Evolutionary conservation across 2,888 invertebrate species (phyloP).

Genomic region (Patella ulyssiponensis): DNA sequence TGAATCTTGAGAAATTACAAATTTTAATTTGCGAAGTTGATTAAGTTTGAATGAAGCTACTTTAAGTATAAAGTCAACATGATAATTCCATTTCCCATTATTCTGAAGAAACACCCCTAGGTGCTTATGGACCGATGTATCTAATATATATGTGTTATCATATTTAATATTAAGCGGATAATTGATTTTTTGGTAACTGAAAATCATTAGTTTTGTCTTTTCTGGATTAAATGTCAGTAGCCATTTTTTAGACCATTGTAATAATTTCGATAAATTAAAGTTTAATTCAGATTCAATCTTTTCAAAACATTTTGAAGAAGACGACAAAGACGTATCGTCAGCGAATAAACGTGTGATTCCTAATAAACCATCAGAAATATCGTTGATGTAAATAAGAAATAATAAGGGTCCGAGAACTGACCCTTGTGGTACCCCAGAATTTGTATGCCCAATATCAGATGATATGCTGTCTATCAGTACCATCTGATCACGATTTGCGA

Average conservation of each 20-base stretch:
- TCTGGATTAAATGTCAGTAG: not conserved
- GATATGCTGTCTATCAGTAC: not conserved
- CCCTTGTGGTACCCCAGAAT: not conserved
- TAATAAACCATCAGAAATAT: not conserved
- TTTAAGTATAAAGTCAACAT: too few species aligned
- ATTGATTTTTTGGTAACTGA: not conserved
- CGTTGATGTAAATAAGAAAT: not conserved
- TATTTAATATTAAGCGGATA: too few species aligned
- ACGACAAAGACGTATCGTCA: not conserved
- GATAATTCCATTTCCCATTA: too few species aligned
- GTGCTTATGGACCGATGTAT: too few species aligned
- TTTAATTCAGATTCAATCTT: not conserved
- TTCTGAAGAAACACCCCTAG: too few species aligned
- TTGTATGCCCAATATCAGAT: not conserved
- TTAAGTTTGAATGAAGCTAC: too few species aligned
- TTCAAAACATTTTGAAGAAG: not conserved
- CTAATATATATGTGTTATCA: too few species aligned
- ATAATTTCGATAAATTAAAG: not conserved
- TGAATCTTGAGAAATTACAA: too few species aligned
- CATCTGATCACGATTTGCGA: not conserved
- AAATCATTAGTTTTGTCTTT: not conserved
- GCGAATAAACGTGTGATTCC: not conserved
- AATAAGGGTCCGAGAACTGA: not conserved
- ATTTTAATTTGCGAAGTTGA: too few species aligned
- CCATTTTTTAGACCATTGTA: not conserved